Base-by-base conservation (phyloP, 2,797 vertebrate species). In the Chelon labrosus region DNA sequence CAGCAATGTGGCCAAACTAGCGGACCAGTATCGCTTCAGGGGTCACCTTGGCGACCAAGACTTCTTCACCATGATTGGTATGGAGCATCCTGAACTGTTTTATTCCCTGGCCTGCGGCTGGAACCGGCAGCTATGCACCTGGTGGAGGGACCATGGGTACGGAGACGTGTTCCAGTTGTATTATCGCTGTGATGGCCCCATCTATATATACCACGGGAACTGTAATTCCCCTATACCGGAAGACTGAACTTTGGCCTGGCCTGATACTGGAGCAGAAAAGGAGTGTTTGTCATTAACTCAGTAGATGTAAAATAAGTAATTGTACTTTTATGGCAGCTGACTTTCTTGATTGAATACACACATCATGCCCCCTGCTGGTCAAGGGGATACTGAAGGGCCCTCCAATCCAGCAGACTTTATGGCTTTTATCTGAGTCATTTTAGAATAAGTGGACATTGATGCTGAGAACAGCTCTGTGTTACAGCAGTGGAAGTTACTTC, bases 41-140 rank as follows among this genome's bases (percentile, higher is more conserved):
- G 98, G 98, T 27, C 97, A 99, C 89, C 95, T 99, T 0, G 98
- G 98, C 0, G 98, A 99, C 90, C 98, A 99, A 89, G 98, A 99
- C 93, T 99, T 99, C 93, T 99, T 99, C 90, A 97, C 97, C 27
- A 96, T 99, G 96, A 96, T 97, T 0, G 97, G 98, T 84, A 99
- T 99, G 97, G 97, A 98, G 90, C 96, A 99, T 57, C 96, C 96
- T 0, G 93, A 95, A 59, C 95, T 99, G 19, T 99, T 99, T 90
- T 92, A 97, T 0, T 82, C 94, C 7, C 94, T 99, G 4, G 87
- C 95, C 66, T 99, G 98, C n/a, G 96, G 96, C 0, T 99, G 97
- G 98, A 99, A 99, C 94, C 93, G 97, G 17, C 98, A 99, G 93
- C 94, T 99, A 11, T 99, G 98, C 91, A 97, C 97, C 0, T 99